Percentiles rank a stretch among this genome's conserved stretches.
Conservation (phyloP, 2,888 invertebrate species). For the Philhelius pedissequus region DNA sequence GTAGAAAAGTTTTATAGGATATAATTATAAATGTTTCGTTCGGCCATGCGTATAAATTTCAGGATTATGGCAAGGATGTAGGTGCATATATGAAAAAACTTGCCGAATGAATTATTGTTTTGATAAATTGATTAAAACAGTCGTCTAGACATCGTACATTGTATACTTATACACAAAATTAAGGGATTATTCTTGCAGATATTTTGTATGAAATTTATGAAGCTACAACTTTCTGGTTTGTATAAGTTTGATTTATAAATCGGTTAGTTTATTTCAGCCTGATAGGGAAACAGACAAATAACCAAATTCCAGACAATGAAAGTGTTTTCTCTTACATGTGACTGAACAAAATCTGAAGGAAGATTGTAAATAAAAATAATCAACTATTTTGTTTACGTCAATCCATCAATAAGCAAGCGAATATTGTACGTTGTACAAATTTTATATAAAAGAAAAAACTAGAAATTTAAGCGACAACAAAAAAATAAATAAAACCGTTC, state of each 20-base stretch:
- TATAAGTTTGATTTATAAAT: background rate
- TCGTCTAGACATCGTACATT: background rate
- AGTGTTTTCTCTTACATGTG: too few relatives aligned
- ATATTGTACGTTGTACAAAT: too few relatives aligned
- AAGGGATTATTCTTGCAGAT: background rate
- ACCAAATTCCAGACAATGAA: too few relatives aligned
- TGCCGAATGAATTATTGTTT: background rate
- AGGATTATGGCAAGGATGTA: background rate
- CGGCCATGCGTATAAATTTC: background rate
- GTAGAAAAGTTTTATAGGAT: constrained; percentile 33
- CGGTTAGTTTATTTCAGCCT: background rate
- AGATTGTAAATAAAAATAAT: too few relatives aligned
- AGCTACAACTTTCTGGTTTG: background rate
- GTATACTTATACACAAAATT: background rate
- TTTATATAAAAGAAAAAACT: too few relatives aligned
- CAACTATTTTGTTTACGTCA: too few relatives aligned
- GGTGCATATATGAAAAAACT: background rate
- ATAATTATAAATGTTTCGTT: constrained; percentile 15
- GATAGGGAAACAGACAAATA: too few relatives aligned
- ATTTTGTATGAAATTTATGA: background rate
- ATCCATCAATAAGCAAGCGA: too few relatives aligned
- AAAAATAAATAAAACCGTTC: too few relatives aligned
- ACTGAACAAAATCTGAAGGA: too few relatives aligned
- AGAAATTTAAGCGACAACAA: too few relatives aligned
- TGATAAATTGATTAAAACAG: constrained; percentile 4